Percentiles rank a stretch among this genome's conserved stretches.
Conservation (phyloP, 2,797 vertebrate species). For the Phalloptychus januarius region DNA sequence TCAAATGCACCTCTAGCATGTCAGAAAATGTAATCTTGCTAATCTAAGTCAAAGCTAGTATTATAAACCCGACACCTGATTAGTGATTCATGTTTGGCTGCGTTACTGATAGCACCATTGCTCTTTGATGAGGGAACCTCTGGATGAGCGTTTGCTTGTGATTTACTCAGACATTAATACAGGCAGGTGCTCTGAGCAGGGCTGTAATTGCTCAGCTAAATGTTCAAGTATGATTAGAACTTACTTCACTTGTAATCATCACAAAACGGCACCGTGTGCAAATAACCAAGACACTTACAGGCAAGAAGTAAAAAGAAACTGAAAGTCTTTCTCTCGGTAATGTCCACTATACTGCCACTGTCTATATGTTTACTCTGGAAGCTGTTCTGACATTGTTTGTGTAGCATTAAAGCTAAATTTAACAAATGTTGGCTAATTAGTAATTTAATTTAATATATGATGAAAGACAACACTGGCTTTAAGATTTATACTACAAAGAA, state of each 20-base stretch:
- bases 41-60: not conserved
- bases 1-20: not conserved
- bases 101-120: not conserved
- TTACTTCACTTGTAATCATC: conserved; percentile 1
- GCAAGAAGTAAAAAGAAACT: not conserved
- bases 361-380: not conserved
- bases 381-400: not conserved
- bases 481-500: not conserved
- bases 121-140: not conserved
- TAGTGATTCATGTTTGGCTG: not conserved
- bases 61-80: not conserved
- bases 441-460: not conserved
- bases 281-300: not conserved
- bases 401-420: not conserved
- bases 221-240: not conserved
- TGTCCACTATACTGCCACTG: not conserved
- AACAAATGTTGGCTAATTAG: not conserved
- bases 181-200: not conserved
- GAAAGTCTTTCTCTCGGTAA: not conserved
- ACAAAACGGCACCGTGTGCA: not conserved
- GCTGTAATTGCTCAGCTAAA: not conserved
- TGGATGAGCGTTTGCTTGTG: not conserved
- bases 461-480: not conserved
- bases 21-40: not conserved
- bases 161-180: not conserved